Percentiles rank a stretch among this genome's conserved stretches.
Evolutionary conservation across 2,888 invertebrate genomes (phyloP).

Genomic region (Macaria notata): DNA sequence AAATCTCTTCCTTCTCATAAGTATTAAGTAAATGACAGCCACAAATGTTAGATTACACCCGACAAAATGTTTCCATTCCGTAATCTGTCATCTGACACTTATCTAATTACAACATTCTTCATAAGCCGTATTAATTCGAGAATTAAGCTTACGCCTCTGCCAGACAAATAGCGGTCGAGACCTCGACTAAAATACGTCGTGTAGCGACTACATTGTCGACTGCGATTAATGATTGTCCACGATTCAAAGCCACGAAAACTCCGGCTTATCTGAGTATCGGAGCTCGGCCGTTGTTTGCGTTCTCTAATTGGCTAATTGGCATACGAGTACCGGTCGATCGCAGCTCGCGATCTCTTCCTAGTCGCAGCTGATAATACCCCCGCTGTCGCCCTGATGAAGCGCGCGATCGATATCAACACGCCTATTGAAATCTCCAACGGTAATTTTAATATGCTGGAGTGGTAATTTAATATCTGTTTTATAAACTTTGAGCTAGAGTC

Average conservation of each 20-base stretch:
- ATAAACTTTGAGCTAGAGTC: constrained; percentile 42
- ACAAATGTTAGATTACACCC: constrained; percentile 40
- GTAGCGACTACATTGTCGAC: constrained; percentile 25
- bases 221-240: constrained; percentile 34
- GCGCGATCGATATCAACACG: constrained; percentile 67
- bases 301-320: constrained; percentile 82
- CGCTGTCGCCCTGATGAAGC: constrained; percentile 71
- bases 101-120: constrained; percentile 54
- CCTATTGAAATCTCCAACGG: constrained; percentile 68
- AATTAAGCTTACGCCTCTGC: constrained; percentile 42
- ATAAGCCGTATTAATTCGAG: constrained; percentile 51
- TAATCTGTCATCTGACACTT: constrained; percentile 55
- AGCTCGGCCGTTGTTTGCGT: constrained; percentile 55
- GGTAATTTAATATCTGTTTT: constrained; percentile 45
- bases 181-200: constrained; percentile 32
- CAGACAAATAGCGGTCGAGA: constrained; percentile 45
- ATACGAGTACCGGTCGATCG: constrained; percentile 71
- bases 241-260: constrained; percentile 40
- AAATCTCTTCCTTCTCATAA: background rate
- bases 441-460: constrained; percentile 55
- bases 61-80: constrained; percentile 53
- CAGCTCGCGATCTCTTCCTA: constrained; percentile 73
- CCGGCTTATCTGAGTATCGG: constrained; percentile 38
- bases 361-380: constrained; percentile 63
- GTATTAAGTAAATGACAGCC: constrained; percentile 27